Evolutionary conservation across 1,140 invertebrate species (phyloP), one percentile per base, ranked within the genome.

Genomic region (Cydia strobilella): DNA sequence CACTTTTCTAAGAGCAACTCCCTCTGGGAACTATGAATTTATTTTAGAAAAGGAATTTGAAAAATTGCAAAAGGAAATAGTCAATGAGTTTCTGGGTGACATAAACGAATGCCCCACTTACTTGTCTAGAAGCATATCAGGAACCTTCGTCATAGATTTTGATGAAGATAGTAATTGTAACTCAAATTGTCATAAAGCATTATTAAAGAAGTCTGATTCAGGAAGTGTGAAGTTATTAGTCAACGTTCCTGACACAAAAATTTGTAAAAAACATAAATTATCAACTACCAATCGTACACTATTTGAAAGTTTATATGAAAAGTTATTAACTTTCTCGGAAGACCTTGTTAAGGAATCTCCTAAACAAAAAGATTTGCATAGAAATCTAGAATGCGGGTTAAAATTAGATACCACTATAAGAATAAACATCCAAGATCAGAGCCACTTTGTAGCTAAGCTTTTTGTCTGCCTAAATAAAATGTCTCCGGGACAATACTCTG

Each of bases 41-140:
- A 69, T 88, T 31, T 74, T 90, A 31, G 85, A 91, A 69, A 88
- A 87, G 79, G 89, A 90, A 80, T 89, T 81, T 77, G 85, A 90
- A 82, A 88, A 78, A 72, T 42, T 42, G 15, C 81, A 80, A 20
- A 84, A 73, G 25, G 25, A 84, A 77, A 78, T 74, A 15, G 75
- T 90, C 13, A 81, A 80, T 39, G 73, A 83, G 25, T 45, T 75
- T 66, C 65, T 86, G 31, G 75, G 72, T 6, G 72, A 82, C 10
- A 74, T 84, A 23, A 76, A 72, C n/a, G 62, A 78, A 42, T 72
- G 79, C 73, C 78, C 74, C 51, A 75, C 84, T 7, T 71, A 81
- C 59, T 78, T 90, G n/a, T 72, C 45, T 15, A 81, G 77, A 76
- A 83, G 78, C 35, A 7, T 35, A 20, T 86, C 84, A 7, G 79